Evolutionary conservation across 2,888 invertebrate species (phyloP), one percentile per base, ranked within the genome.

Genomic region (Trypoxylon attenuatum): DNA sequence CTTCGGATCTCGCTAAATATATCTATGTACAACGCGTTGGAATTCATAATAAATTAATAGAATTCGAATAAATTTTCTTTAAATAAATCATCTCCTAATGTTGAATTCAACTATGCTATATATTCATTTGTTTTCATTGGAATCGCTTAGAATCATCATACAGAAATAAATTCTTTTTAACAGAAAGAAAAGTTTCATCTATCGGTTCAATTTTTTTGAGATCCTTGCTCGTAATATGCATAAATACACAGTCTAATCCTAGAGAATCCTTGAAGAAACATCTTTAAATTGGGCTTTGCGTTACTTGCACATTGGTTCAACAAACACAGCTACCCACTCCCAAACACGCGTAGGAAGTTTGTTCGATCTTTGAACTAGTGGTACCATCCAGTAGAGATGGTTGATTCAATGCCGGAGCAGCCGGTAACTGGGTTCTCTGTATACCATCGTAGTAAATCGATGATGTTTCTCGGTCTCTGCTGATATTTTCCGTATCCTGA

Each of bases 241-340:
- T 10, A 13, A 33, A 33, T 33, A 33, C 10, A 33, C 13, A 33
- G n/a, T 33, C 33, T 33, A 33, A 10, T 13, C 33, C 8, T 6
- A 33, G 33, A 33, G 33, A 33, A 13, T 33, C 33, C 8, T 33
- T 33, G 33, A 33, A 33, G 33, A 33, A 33, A 33, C n/a, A 33
- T 4, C 33, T n/a, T n/a, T n/a, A n/a, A n/a, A n/a, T 1, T 10
- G 33, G 2, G 13, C 13, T 13, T 33, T 33, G 15, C n/a, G 13
- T n/a, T 6, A 5, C 46, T 5, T 6, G 16, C 5, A 25, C n/a
- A n/a, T n/a, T n/a, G 15, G 27, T 71, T 84, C 79, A 84, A 77
- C 85, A 85, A 43, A 85, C 85, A 60, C 85, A 85, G 46, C 84
- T 85, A 5, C 84, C 83, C 2, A 85, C 82, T 2, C 83, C 84